Conservation (phyloP, 2,797 vertebrate species). For the Poecilia velifera region DNA sequence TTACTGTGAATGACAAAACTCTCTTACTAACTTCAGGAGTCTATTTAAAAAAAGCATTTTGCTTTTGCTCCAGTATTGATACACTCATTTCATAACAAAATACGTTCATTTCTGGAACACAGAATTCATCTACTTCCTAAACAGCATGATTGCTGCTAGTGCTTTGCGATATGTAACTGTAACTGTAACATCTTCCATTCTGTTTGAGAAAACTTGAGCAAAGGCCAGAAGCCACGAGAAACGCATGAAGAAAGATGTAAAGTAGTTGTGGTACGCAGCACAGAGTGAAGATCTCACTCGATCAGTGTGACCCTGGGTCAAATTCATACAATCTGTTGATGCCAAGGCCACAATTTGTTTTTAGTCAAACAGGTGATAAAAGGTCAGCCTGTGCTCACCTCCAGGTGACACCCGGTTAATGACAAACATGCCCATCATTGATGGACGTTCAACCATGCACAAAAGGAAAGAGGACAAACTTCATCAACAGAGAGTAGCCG, state of each 20-base stretch:
- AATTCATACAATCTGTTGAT: slow-evolving; percentile 73
- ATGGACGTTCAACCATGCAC: slow-evolving; percentile 45
- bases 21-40: background rate
- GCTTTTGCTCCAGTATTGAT: background rate
- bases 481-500: slow-evolving; percentile 40
- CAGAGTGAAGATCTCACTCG: slow-evolving; percentile 34
- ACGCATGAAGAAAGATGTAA: background rate
- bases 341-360: slow-evolving; percentile 67
- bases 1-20: background rate
- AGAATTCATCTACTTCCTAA: background rate
- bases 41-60: background rate
- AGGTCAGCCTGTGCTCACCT: slow-evolving; percentile 62
- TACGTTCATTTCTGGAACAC: background rate
- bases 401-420: slow-evolving; percentile 56
- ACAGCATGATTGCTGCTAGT: background rate
- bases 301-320: slow-evolving; percentile 64
- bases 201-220: background rate
- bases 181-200: background rate
- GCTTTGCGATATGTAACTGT: background rate
- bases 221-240: background rate
- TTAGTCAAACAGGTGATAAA: slow-evolving; percentile 58
- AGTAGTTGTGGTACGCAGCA: no score
- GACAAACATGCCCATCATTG: slow-evolving; percentile 60
- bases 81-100: background rate
- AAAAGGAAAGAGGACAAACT: slow-evolving; percentile 41